Conservation (phyloP, 2,113 vertebrate genomes). For the Lutjanus erythropterus region DNA sequence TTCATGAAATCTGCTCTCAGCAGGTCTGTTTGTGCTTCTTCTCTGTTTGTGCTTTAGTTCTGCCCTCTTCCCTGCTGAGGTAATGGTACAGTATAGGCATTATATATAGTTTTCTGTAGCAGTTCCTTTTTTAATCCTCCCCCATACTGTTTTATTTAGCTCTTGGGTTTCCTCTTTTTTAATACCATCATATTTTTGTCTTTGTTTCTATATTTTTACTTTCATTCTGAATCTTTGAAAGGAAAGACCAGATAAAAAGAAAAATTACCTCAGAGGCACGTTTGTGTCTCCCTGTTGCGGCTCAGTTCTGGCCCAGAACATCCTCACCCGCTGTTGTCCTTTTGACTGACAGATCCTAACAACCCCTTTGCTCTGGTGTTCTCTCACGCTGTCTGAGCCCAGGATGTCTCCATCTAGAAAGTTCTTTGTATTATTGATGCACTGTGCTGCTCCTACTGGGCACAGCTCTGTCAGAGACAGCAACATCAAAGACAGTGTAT, state of each 20-base stretch:
- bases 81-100: neutral
- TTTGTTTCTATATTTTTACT: neutral
- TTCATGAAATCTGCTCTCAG: neutral
- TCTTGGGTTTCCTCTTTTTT: constrained; percentile 10
- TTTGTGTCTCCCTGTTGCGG: constrained; percentile 15
- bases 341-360: constrained; percentile 46
- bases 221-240: neutral
- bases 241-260: neutral
- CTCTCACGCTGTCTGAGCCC: constrained; percentile 53
- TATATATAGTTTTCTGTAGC: constrained; percentile 2
- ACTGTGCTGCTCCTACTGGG: constrained; percentile 45
- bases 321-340: constrained; percentile 15
- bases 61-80: neutral
- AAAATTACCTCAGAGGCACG: constrained; percentile 1
- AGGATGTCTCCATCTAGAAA: constrained; percentile 64
- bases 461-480: constrained; percentile 35
- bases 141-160: constrained; percentile 18
- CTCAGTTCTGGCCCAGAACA: constrained; percentile 3
- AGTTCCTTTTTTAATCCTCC: constrained; percentile 28
- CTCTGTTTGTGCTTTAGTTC: neutral
- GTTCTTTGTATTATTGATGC: constrained; percentile 66
- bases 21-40: neutral
- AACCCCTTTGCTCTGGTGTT: constrained; percentile 7
- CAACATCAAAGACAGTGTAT: constrained; percentile 43
- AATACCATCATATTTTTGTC: neutral